Evolutionary conservation across 2,888 invertebrate species (phyloP), one percentile per base, ranked within the genome.

Genomic region (Phania funesta): DNA sequence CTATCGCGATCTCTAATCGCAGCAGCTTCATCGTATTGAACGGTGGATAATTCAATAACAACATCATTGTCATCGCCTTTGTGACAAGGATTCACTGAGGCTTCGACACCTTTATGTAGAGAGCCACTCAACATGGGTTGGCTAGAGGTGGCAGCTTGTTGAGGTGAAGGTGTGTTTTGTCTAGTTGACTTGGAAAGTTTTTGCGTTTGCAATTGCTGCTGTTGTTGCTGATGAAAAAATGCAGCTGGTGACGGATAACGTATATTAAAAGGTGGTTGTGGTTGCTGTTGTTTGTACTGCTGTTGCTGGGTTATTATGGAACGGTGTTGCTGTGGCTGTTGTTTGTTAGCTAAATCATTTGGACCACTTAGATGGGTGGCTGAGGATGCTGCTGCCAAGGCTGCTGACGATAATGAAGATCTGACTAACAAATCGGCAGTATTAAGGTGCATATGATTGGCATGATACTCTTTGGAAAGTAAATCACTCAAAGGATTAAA

Each of bases 391-490:
- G 77, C 41, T 24, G 64, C 46, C 24, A 35, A 60, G 1, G 73
- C 24, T 35, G 77, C 20, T 24, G 68, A 56, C 20, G 78, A 52
- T 77, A 83, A 62, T 84, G 87, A 52, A 83, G 87, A 80, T 84
- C 86, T 86, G 84, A 87, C 79, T 58, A 84, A 73, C 54, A 85
- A 64, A 62, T 85, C 85, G 84, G 84, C 85, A 84, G 85, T 84
- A 80, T 73, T 74, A 20, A 76, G 64, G 73, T 84, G 83, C 58
- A 83, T 80, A 48, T 85, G 85, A 81, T 83, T 84, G 54, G 62
- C 70, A 29, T 89, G 90, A 84, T 89, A 90, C 83, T 91, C 91
- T 86, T 91, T 91, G 85, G 89, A 87, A 76, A 91, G 87, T 85
- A 91, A 87, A 85, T 91, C 91, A 85, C 87, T 88, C 58, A 91